A percentile compares a stretch with the other conserved stretches of the same genome.
Evolutionary conservation across 64 coral and sea anemone genomes (phyloP).

Genomic region (Dendronephthya gigantea): DNA sequence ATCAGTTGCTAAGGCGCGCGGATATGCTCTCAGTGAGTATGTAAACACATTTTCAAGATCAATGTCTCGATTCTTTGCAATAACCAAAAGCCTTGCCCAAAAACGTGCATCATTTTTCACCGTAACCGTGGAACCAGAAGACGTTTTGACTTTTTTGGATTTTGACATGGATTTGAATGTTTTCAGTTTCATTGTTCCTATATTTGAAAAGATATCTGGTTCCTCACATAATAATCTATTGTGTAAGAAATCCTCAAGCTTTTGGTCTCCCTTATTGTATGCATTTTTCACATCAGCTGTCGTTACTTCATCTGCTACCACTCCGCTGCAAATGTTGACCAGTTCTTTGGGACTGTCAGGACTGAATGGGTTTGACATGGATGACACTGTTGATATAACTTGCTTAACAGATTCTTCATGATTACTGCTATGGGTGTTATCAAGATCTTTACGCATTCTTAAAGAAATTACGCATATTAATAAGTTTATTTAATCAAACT

Average conservation of each 20-base stretch:
- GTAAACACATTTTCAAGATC: constrained; percentile 23
- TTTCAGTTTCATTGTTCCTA: too few species aligned
- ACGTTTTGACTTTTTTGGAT: too few species aligned
- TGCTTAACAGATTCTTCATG: constrained; percentile 27
- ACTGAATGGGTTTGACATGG: too few species aligned
- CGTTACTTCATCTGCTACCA: not conserved
- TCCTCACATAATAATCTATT: too few species aligned
- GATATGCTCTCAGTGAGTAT: constrained; percentile 36
- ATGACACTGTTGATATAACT: constrained; percentile 17
- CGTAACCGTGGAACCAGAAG: constrained; percentile 3
- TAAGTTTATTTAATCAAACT: too few species aligned
- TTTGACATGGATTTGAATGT: too few species aligned
- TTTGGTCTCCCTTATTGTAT: constrained; percentile 11
- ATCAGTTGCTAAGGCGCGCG: constrained; percentile 32
- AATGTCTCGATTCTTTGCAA: constrained; percentile 32
- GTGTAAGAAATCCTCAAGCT: too few species aligned
- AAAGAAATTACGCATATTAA: too few species aligned
- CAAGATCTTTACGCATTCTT: too few species aligned
- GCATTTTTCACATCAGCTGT: not conserved
- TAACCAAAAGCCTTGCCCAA: constrained; percentile 41
- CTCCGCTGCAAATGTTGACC: not conserved
- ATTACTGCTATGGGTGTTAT: not conserved
- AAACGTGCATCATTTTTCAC: constrained; percentile 40
- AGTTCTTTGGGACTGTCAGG: too few species aligned
- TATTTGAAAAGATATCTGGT: too few species aligned